Conservation (phyloP, 2,888 invertebrate genomes). For the Panorpa germanica region DNA sequence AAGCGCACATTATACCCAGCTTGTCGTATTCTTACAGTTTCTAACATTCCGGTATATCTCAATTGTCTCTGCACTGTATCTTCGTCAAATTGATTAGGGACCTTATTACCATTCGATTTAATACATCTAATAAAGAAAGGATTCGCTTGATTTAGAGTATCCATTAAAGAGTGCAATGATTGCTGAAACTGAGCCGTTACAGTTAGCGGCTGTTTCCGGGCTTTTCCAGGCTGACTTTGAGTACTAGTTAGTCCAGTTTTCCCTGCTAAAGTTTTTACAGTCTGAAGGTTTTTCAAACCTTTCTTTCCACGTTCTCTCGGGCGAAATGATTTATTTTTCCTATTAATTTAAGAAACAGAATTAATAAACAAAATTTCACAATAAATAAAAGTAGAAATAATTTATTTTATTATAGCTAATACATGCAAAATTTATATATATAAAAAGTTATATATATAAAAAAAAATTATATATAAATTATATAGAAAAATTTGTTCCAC, state of each 20-base stretch:
- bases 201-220: constrained; percentile 74
- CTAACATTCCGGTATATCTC: constrained; percentile 91
- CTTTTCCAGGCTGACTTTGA: constrained; percentile 30
- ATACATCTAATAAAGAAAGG: constrained; percentile 62
- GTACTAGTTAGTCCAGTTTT: constrained; percentile 20
- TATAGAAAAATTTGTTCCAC: constrained; percentile 15
- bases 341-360: constrained; percentile 26
- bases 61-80: constrained; percentile 74
- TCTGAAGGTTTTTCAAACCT: constrained; percentile 76
- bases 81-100: constrained; percentile 83
- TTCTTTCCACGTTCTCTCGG: constrained; percentile 73
- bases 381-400: neutral
- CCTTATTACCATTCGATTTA: constrained; percentile 87
- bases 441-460: constrained; percentile 16
- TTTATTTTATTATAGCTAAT: constrained; percentile 11
- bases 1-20: constrained; percentile 90
- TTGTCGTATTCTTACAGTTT: constrained; percentile 85
- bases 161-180: constrained; percentile 81
- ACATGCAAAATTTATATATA: constrained; percentile 14
- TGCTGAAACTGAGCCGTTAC: constrained; percentile 92
- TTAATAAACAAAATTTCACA: neutral
- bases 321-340: constrained; percentile 85
- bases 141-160: constrained; percentile 66
- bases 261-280: constrained; percentile 72
- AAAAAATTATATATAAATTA: constrained; percentile 13